Base-by-base conservation (phyloP, 2,888 invertebrate species). In the Volucella zonaria region DNA sequence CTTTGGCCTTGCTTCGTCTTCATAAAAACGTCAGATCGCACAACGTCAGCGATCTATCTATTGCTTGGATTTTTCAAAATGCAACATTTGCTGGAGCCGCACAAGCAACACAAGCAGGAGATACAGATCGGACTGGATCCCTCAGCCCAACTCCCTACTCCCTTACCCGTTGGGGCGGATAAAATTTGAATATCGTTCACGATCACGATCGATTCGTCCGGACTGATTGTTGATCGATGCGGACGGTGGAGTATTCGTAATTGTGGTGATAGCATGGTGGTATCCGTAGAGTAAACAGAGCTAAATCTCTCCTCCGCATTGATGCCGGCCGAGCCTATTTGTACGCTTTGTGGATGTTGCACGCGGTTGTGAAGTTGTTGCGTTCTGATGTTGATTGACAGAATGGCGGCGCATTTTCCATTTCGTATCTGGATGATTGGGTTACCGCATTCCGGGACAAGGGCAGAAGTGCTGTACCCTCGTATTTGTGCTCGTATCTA, bases 381-480 rank as follows among this genome's bases (percentile, higher is more conserved):
- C 73, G 58, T 71, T 79, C 56, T 73, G 76, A 81, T 77, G 52
- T 67, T 85, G 85, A 85, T 81, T 85, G 85, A 85, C 85, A 85
- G 83, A 85, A 81, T 81, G 81, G 85, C 81, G 85, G 81, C 76
- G 80, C 67, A 76, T 75, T 81, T 85, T 81, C 52, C 76, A 85
- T 85, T 76, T 85, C 85, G 77, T 67, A 81, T 81, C 75, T 68
- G 67, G 81, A 81, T 77, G 85, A 77, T 81, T 81, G 81, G 62
- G 85, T 85, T 85, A 85, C 76, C 71, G 45, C 74, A 85, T 85
- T 81, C 81, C 81, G 68, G 81, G 71, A 81, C 85, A 85, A 85
- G 81, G 85, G 85, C 85, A 77, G 62, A 66, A 47, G 61, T 23
- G 15, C 12, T 52, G 45, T 45, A 56, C 40, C 23, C 51, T 38